phyloP scores from a whole-genome alignment of 1,140 invertebrate genomes.

The Heliconius nattereri region DNA sequence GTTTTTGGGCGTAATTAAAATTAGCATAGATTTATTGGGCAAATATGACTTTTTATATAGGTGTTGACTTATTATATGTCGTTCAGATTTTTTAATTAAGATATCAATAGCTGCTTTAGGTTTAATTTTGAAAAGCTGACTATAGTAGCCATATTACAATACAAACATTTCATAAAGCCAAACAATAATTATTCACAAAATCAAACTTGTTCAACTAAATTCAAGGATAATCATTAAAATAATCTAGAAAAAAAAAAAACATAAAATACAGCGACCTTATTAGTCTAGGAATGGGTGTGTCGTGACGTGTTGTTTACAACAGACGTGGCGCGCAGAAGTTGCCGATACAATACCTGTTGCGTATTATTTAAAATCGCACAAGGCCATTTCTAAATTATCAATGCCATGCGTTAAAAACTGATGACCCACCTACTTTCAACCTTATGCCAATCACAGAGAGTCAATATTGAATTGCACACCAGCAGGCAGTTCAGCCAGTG shows the following conservation, averaged over 20 bases:
- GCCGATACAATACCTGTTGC: constrained; percentile 57
- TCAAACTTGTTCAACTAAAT: not conserved
- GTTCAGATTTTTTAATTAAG: no score
- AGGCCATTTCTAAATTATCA: constrained; percentile 58
- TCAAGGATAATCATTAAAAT: not conserved
- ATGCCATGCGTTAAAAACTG: constrained; percentile 39
- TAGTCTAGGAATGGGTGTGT: constrained; percentile 75
- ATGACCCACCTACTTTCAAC: constrained; percentile 55
- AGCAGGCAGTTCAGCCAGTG: not conserved
- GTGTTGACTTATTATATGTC: no score
- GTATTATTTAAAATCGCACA: constrained; percentile 71
- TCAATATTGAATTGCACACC: constrained; percentile 42
- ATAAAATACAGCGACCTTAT: constrained; percentile 49
- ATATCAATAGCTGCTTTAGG: no score
- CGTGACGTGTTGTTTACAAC: constrained; percentile 72
- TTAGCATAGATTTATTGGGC: not conserved
- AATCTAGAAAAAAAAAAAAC: constrained; percentile 4
- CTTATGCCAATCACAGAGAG: constrained; percentile 48
- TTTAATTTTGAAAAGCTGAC: no score
- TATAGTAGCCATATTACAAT: not conserved
- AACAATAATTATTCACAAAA: not conserved
- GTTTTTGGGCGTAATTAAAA: not conserved
- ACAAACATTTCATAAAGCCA: not conserved
- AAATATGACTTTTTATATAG: not conserved
- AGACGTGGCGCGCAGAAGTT: constrained; percentile 42